Percentiles rank a stretch among this genome's conserved stretches.
These are phyloP conservation scores for Dipodomys merriami DNA, from an alignment of 2,113 vertebrate genomes.

Conservation along the genomic window DNA sequence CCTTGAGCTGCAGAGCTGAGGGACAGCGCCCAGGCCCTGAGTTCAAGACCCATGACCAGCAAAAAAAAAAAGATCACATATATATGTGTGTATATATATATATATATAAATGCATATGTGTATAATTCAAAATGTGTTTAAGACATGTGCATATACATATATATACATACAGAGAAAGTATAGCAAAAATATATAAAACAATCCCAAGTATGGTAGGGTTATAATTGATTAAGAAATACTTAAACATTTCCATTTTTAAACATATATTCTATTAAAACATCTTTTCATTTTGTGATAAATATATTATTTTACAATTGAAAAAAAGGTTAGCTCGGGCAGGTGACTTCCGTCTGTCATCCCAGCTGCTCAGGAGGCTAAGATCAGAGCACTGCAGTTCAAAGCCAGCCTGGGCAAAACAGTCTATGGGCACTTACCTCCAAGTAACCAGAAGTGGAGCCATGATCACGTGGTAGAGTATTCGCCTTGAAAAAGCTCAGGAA, in stretches of 20 bases:
- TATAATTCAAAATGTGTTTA: not conserved
- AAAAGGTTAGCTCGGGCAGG: not conserved
- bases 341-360: no score
- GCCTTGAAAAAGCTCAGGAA: not conserved
- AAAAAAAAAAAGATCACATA: no score
- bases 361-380: not conserved
- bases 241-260: not conserved
- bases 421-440: no score
- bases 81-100: no score
- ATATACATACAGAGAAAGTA: not conserved
- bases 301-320: not conserved
- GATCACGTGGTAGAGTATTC: no score
- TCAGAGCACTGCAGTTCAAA: not conserved
- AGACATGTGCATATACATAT: not conserved
- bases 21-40: no score
- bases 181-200: rapidly evolving
- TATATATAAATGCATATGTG: no score
- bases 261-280: not conserved
- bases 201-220: not conserved
- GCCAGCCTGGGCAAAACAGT: not conserved
- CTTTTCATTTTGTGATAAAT: not conserved
- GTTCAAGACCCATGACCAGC: no score
- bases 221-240: not conserved
- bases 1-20: no score
- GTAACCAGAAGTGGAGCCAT: no score